A percentile compares a stretch with the other conserved stretches of the same genome.
phyloP scores from a whole-genome alignment of 2,888 invertebrate species.

The Salticus scenicus region DNA sequence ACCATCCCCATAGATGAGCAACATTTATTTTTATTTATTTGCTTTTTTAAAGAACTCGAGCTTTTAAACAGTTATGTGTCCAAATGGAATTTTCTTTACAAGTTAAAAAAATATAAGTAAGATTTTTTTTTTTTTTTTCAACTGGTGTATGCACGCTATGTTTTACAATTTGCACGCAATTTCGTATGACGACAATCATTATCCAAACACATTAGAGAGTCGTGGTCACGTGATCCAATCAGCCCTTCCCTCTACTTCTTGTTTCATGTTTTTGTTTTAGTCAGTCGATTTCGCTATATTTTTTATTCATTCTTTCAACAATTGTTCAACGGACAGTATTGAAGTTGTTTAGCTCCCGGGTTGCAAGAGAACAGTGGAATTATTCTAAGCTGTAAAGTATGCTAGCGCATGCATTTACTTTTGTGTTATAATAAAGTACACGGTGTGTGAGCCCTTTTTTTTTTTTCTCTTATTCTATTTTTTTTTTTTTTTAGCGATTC shows the following conservation, averaged over 20 bases:
- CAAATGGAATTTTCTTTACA: constrained; percentile 55
- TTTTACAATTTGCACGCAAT: constrained; percentile 32
- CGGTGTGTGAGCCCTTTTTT: too few relatives aligned
- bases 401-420: neutral
- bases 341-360: too few relatives aligned
- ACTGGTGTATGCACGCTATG: constrained; percentile 1
- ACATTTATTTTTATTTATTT: too few relatives aligned
- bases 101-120: neutral
- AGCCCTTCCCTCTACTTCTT: constrained; percentile 24
- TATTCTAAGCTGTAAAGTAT: neutral
- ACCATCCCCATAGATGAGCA: neutral
- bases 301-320: neutral
- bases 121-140: neutral
- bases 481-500: neutral
- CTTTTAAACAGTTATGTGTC: constrained; percentile 59
- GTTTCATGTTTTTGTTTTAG: constrained; percentile 7
- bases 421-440: too few relatives aligned
- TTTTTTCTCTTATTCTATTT: neutral
- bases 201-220: constrained; percentile 46
- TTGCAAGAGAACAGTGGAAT: neutral
- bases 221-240: constrained; percentile 57
- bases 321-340: too few relatives aligned
- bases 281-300: neutral
- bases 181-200: constrained; percentile 66
- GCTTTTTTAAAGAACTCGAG: constrained; percentile 17